Evolutionary conservation across 2,113 vertebrate species (phyloP).

Genomic region (Melanostigma gelatinosum): DNA sequence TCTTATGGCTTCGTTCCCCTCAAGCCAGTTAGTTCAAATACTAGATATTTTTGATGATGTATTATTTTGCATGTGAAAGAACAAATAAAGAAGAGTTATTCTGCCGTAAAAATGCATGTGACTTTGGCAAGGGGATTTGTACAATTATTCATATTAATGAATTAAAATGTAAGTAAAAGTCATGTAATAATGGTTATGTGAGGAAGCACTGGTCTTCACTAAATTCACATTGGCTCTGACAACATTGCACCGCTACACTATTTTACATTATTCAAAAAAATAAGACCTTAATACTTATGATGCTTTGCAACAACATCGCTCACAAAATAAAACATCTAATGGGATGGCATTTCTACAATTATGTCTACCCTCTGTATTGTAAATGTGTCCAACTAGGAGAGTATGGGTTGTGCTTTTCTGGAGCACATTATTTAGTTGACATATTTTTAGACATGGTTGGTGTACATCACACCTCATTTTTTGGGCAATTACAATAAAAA

Average conservation of each 20-base stretch:
- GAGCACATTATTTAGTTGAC: background rate
- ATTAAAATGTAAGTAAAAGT: background rate
- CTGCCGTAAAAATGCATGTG: background rate
- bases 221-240: background rate
- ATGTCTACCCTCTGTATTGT: background rate
- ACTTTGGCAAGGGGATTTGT: background rate
- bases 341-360: background rate
- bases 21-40: background rate
- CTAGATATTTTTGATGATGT: background rate
- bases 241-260: background rate
- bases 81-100: background rate
- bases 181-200: background rate
- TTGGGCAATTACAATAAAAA: background rate
- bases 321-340: background rate
- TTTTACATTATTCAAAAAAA: background rate
- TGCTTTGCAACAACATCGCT: background rate
- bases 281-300: background rate
- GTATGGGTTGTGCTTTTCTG: background rate
- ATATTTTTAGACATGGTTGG: no score
- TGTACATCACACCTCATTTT: background rate
- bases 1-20: constrained; percentile 4
- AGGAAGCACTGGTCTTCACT: background rate
- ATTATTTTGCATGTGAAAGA: background rate
- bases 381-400: background rate
- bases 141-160: background rate